phyloP scores from a whole-genome alignment of 30 jellyfish, hydroid and myxozoan species.

The Aurelia aurita complex sp. Pacific region DNA sequence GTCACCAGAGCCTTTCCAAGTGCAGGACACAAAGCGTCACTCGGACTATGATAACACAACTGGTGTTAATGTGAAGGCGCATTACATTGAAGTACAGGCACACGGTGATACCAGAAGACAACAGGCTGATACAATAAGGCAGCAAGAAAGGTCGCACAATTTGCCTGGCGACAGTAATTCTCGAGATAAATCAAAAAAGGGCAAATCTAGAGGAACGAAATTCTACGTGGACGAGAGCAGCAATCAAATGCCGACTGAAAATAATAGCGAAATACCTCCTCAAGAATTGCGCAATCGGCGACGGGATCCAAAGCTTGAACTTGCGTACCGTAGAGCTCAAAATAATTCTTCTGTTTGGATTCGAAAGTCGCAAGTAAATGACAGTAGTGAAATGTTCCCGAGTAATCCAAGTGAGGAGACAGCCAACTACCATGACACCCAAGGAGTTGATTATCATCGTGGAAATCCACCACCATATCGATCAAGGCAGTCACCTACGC shows the following conservation, averaged over 20 bases:
- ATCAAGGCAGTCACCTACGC: slow-evolving; percentile 9
- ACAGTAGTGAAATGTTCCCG: background rate
- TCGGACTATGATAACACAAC: slow-evolving; percentile 16
- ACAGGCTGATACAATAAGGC: background rate
- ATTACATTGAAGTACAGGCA: no score
- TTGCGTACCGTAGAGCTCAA: slow-evolving; percentile 43
- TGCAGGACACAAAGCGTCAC: slow-evolving; percentile 8
- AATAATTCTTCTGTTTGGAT: slow-evolving; percentile 18
- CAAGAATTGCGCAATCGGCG: slow-evolving; percentile 31
- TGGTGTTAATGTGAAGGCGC: background rate
- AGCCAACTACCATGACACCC: slow-evolving; percentile 4
- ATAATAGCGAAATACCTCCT: slow-evolving; percentile 13
- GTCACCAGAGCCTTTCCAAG: background rate
- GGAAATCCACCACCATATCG: slow-evolving; percentile 58
- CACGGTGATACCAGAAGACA: background rate
- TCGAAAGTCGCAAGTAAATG: slow-evolving; percentile 15
- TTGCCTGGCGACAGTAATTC: background rate
- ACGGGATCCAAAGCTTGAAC: slow-evolving; percentile 33
- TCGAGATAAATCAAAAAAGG: slow-evolving; percentile 12
- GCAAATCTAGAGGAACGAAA: slow-evolving; percentile 33
- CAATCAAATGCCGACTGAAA: slow-evolving; percentile 3
- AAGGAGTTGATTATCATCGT: background rate
- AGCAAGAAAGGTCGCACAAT: background rate
- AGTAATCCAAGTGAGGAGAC: background rate
- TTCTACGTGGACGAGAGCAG: slow-evolving; percentile 11